Base-by-base conservation (phyloP, 2,113 vertebrate genomes). In the Pleuronectes platessa region DNA sequence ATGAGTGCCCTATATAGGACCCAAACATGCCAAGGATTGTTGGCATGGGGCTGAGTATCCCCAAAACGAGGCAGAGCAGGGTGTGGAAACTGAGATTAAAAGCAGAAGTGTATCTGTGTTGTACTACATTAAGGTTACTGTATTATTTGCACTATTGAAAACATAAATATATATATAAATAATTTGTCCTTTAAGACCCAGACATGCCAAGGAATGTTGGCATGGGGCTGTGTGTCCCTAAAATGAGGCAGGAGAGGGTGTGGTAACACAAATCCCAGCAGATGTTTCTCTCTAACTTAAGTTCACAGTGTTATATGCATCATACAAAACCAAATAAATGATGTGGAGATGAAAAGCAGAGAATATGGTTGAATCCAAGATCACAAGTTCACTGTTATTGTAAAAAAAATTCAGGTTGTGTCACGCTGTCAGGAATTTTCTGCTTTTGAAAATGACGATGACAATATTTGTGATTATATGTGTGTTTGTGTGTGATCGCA, bases 171-270 rank as follows among this genome's bases (percentile, higher is more conserved):
- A 21, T 8, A 20, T 20, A 51, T 27, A 5, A 4, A 53, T 13
- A 53, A n/a, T 53, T 53, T 20, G 8, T n/a, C 51, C 18, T 3
- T 20, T 27, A 23, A 2, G 13, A 27, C 26, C 17, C 14, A 27
- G 78, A 82, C 79, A 85, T 89, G 89, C 89, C 86, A 79, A n/a
- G 35, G 76, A 89, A 87, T 62, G 89, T 81, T 92, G 89, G 88
- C 89, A 83, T 18, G 14, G 49, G n/a, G 67, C 54, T 78, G 84
- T 45, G 77, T 61, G 53, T 78, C 83, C 78, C 83, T 76, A 27
- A 73, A 85, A 86, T 37, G 83, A 78, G 53, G 49, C 69, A 70
- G 58, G 40, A 69, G 27, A 55, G 81, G 76, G 77, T 35, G 86
- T 76, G 87, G 80, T 87, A 21, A 26, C 20, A n/a, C 62, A 51